Evolutionary conservation across 2,113 vertebrate species (phyloP), one percentile per base, ranked within the genome.

Genomic region (Peromyscus maniculatus): DNA sequence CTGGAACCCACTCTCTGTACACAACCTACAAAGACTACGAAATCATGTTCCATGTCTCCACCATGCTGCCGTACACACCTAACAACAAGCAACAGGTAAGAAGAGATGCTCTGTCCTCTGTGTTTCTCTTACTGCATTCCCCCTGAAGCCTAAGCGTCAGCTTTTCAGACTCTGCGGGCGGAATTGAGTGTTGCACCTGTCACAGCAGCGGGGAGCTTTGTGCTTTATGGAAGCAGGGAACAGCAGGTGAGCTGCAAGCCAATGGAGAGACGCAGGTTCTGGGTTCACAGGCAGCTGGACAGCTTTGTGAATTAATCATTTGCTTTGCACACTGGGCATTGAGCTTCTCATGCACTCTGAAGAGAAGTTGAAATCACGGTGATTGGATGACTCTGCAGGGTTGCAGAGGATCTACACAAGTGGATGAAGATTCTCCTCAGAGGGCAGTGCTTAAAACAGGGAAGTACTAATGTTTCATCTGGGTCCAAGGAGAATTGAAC

Each of bases 41-140:
- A 98, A 99, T 99, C 93, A 99, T 99, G 99, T 99, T 99, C 98
- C 99, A 99, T 0, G 99, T 99, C 92, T 99, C 99, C 16, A 99
- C 99, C 75, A 99, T 99, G 99, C 98, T 99, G 97, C 99, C 99
- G 26, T 99, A 99, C 97, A 99, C 99, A 64, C 99, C 99, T 75
- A 99, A 99, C 99, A 99, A 99, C 98, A 99, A 99, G 97, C 99
- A 99, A 89, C 99, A 99, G 99, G 99, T 99, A 99, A 97, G 95
- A 89, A 97, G 95, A 89, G 49, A 21, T 21, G 52, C 64, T 28
- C 4, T 52, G 49, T 15, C 67, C 19, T 46, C 89, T 22, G n/a
- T 57, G 90, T 88, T 83, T 91, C 31, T 75, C 52, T 64, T 9
- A 13, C 86, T 93, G 89, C 69, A 52, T 75, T 69, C 91, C 7